Evolutionary conservation across 2,113 vertebrate genomes (phyloP), one percentile per base, ranked within the genome.

Genomic region (Ciconia stormi): DNA sequence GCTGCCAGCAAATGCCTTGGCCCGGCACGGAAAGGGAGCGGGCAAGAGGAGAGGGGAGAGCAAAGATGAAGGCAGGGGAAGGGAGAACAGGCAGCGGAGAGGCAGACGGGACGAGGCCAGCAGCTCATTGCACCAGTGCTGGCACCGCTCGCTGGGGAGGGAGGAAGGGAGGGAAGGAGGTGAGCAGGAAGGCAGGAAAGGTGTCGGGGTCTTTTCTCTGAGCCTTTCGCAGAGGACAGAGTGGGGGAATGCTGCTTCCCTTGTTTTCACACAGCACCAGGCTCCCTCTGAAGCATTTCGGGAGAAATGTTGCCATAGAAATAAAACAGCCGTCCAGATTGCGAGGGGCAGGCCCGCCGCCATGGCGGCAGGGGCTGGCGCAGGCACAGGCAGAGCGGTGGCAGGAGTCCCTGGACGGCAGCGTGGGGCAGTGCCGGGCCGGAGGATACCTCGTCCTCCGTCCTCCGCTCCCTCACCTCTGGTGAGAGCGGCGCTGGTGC

Each of bases 221-320:
- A 89, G 73, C 44, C 46, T 77, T 87, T 66, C 3, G 2, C 30
- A 89, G 50, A 72, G 80, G 67, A 89, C 74, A 26, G 94, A 87
- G 56, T 27, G 30, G 49, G 36, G 52, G 63, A 89, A 89, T 1
- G 25, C 47, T 79, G 65, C 87, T 78, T 94, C 27, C 27, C 42
- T 80, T 34, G 0, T 73, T 77, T 86, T 52, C 6, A 0, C 67
- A 55, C 52, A 23, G 74, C 74, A 62, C 62, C 50, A 76, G 78
- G 26, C 86, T 97, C 63, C 85, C 55, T 95, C 52, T 88, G 58
- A 95, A 85, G 66, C 20, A 25, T 82, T 92, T 92, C 42, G 4
- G 81, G 71, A 90, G 89, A 82, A 89, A 97, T 92, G 96, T 96
- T 97, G 97, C 96, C 94, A 97, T 86, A 97, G 96, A 96, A 97